Evolutionary conservation across 30 jellyfish, hydroid and myxozoan species (phyloP), one percentile per base, ranked within the genome.

Genomic region (Cassiopea xamachana): DNA sequence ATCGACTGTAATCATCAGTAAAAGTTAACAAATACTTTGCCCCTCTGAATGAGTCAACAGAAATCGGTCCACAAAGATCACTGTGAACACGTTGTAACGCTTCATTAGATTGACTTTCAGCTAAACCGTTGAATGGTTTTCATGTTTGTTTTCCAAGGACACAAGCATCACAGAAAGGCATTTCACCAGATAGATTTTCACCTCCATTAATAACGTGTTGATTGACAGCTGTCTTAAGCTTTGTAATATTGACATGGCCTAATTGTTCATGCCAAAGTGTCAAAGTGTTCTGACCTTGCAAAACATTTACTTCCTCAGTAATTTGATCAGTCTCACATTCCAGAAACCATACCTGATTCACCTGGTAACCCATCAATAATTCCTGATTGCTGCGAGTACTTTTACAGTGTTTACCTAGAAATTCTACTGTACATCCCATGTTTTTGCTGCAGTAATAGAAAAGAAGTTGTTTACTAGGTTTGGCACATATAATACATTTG

Each of bases 381-480:
- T 48, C 76, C 72, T 79, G 79, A 15, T 67, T 19, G 76, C 46
- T 19, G 46, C 76, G 76, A 15, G 46, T 13, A 67, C 6, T 67
- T 67, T 7, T 67, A 19, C 76, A 67, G 46, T 67, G 46, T 67
- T 67, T 67, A 19, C 76, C 76, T 67, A 19, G 58, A 81, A 45
- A 81, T 61, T 81, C 50, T 43, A 81, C 60, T 58, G 50, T 81
- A 15, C 60, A 81, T 12, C 90, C 90, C 83, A 60, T 81, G 19
- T 64, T 47, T 18, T 39, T 12, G 90, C 83, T 8, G 83, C 87
- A 81, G 90, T 81, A 58, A 81, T 87, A 81, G 90, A 60, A 61
- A 59, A 81, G 44, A 81, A 81, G 48, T 79, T 58, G 12, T 81
- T 60, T 81, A 64, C 51, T 87, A 81, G 61, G 7, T 55, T 64